Conservation (phyloP, 2,888 invertebrate genomes). For the Brachynemurus nebulosus region DNA sequence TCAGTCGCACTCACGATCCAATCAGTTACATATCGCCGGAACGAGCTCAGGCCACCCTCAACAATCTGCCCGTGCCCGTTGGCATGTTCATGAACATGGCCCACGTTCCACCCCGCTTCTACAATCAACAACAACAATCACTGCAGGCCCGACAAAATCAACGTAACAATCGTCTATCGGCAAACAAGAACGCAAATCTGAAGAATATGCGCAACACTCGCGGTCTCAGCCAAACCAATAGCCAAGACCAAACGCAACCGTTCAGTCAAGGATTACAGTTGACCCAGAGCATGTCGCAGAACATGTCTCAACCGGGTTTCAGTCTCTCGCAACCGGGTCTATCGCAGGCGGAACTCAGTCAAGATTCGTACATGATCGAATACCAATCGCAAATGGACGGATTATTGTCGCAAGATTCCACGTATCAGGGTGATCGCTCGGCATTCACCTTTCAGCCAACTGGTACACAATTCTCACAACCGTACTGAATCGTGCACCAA, state of each 20-base stretch:
- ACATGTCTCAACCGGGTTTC: constrained; percentile 53
- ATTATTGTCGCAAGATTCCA: constrained; percentile 83
- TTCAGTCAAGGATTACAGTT: constrained; percentile 53
- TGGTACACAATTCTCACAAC: constrained; percentile 49
- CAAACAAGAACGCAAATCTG: background rate
- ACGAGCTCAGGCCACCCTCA: constrained; percentile 55
- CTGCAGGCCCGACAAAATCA: constrained; percentile 41
- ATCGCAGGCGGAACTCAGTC: constrained; percentile 59
- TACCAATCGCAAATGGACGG: constrained; percentile 92
- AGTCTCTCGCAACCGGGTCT: constrained; percentile 52
- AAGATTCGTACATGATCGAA: constrained; percentile 74
- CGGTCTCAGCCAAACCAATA: constrained; percentile 27
- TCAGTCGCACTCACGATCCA: constrained; percentile 69
- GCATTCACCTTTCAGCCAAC: constrained; percentile 40
- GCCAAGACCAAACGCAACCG: constrained; percentile 26
- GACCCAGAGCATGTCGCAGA: constrained; percentile 66
- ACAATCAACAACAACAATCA: constrained; percentile 59
- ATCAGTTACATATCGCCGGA: constrained; percentile 87
- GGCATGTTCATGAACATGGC: constrained; percentile 91
- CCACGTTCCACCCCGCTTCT: constrained; percentile 59
- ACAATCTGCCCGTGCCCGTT: constrained; percentile 80
- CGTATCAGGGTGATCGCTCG: constrained; percentile 56
- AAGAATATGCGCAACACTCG: constrained; percentile 11
- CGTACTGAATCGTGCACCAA: constrained; percentile 41
- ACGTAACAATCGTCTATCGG: constrained; percentile 22